A percentile compares a stretch with the other conserved stretches of the same genome.
Conservation (phyloP, 2,888 invertebrate genomes). For the Lepeophtheirus nordmannii region DNA sequence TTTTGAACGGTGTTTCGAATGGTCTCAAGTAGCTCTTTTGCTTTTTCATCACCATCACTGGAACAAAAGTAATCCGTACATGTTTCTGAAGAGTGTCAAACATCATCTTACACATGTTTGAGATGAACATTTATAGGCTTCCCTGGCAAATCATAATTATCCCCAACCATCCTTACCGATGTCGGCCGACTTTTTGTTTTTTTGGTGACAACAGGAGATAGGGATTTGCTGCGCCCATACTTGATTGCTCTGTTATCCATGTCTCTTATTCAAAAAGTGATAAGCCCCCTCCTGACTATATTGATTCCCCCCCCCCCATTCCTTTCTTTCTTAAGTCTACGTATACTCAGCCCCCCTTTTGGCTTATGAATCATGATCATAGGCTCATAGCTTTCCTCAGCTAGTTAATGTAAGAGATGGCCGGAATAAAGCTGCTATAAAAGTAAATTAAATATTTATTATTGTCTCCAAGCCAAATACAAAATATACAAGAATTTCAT, state of each 20-base stretch:
- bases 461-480: conserved; percentile 5
- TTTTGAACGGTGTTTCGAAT: background rate
- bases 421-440: too few species aligned
- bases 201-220: background rate
- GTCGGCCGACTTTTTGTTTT: background rate
- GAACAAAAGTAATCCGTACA: background rate
- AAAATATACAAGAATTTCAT: conserved; percentile 4
- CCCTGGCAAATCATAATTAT: background rate
- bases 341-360: too few species aligned
- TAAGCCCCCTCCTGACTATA: too few species aligned
- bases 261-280: background rate
- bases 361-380: too few species aligned
- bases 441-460: background rate
- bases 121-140: background rate
- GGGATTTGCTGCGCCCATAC: background rate
- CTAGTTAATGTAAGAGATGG: too few species aligned
- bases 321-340: too few species aligned
- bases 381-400: too few species aligned
- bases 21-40: background rate
- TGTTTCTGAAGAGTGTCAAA: background rate
- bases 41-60: background rate
- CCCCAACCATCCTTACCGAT: background rate
- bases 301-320: too few species aligned
- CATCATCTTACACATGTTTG: background rate
- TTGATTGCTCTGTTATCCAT: background rate